Evolutionary conservation across 1,140 invertebrate species (phyloP).

Genomic region (Gonioctena quinquepunctata): DNA sequence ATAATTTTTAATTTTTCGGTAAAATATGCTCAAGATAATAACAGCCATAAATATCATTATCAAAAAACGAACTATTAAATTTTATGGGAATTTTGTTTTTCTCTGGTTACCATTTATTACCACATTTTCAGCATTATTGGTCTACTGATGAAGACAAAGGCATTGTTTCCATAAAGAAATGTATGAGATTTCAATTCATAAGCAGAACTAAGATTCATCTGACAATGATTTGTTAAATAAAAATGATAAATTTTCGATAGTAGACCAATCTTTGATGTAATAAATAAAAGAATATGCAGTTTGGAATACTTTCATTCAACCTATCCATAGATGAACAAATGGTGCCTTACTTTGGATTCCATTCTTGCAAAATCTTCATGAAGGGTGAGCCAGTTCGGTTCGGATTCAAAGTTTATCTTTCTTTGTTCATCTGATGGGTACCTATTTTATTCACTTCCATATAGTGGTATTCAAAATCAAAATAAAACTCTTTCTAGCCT

Average conservation of each 20-base stretch:
- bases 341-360: slow-evolving; percentile 57
- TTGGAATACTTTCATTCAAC: slow-evolving; percentile 50
- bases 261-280: slow-evolving; percentile 28
- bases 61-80: too few relatives aligned
- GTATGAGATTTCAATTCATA: slow-evolving; percentile 25
- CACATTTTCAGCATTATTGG: slow-evolving; percentile 23
- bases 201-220: slow-evolving; percentile 28
- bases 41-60: too few relatives aligned
- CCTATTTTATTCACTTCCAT: slow-evolving; percentile 19
- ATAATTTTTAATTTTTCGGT: neutral
- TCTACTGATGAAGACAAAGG: slow-evolving; percentile 15
- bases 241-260: slow-evolving; percentile 48
- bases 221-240: slow-evolving; percentile 43
- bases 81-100: slow-evolving; percentile 28
- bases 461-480: slow-evolving; percentile 11
- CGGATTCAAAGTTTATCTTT: too few relatives aligned
- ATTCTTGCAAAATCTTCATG: slow-evolving; percentile 57
- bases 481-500: too few relatives aligned
- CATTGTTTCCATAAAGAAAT: slow-evolving; percentile 10
- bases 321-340: slow-evolving; percentile 54
- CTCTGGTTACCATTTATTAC: slow-evolving; percentile 26
- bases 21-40: neutral
- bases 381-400: too few relatives aligned
- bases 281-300: slow-evolving; percentile 53
- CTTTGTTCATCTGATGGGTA: slow-evolving; percentile 27